phyloP scores from a whole-genome alignment of 2,113 vertebrate species.

The Cercopithecus mona region DNA sequence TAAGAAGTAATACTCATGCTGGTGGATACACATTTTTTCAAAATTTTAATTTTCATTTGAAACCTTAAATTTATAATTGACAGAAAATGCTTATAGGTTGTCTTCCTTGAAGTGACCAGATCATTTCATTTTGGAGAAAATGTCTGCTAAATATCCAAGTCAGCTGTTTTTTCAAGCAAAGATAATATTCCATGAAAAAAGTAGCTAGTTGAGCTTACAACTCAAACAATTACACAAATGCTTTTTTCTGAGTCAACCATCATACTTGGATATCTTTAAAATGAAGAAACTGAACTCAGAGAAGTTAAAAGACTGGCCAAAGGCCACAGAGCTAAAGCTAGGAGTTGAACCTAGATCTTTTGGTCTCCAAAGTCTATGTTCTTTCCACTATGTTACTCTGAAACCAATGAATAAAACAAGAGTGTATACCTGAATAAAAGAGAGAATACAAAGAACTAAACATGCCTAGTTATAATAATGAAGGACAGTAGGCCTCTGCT shows the following conservation, averaged over 20 bases:
- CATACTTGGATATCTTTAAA: slow-evolving; percentile 11
- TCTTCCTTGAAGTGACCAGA: neutral
- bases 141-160: neutral
- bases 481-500: neutral
- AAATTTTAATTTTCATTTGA: neutral
- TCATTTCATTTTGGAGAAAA: slow-evolving; percentile 32
- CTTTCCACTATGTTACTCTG: neutral
- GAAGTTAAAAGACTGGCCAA: slow-evolving; percentile 7
- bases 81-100: neutral
- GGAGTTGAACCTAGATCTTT: neutral
- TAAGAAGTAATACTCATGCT: neutral
- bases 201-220: neutral
- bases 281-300: neutral
- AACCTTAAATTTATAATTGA: slow-evolving; percentile 34
- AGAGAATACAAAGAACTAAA: slow-evolving; percentile 9
- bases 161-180: neutral
- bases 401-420: neutral
- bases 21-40: neutral
- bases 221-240: neutral
- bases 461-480: neutral
- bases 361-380: neutral
- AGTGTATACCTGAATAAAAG: neutral
- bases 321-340: neutral
- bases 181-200: neutral
- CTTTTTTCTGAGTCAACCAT: neutral